Evolutionary conservation across 2,113 vertebrate genomes (phyloP).

Genomic region (Ifrita kowaldi): DNA sequence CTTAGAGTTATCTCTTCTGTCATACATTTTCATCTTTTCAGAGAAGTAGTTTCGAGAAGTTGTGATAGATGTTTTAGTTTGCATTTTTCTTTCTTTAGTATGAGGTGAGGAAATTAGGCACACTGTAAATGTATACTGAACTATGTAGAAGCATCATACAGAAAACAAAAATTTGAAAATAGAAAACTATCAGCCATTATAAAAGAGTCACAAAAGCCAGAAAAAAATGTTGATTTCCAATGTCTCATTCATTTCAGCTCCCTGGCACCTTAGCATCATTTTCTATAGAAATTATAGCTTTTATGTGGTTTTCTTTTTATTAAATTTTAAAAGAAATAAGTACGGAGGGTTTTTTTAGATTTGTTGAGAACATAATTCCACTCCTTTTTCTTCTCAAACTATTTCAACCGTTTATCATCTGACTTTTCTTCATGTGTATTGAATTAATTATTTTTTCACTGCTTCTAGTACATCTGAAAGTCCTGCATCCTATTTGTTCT

Average conservation of each 20-base stretch:
- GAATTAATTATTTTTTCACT: background rate
- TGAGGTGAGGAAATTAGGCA: background rate
- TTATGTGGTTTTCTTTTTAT: background rate
- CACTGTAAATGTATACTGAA: background rate
- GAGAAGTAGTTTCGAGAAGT: background rate
- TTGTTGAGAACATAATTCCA: background rate
- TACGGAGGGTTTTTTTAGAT: background rate
- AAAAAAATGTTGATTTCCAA: background rate
- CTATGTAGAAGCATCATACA: background rate
- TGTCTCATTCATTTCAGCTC: background rate
- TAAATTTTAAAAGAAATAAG: background rate
- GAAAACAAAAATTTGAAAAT: background rate
- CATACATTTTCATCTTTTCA: background rate
- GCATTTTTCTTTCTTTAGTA: background rate
- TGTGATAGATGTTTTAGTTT: background rate
- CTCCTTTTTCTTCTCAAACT: background rate
- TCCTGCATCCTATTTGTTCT: background rate
- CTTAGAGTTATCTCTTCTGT: background rate
- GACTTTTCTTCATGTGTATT: background rate
- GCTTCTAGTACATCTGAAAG: background rate
- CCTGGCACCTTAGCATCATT: background rate
- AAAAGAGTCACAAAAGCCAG: background rate
- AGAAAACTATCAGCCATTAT: background rate
- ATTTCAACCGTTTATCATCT: background rate
- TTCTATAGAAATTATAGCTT: background rate